Conservation (phyloP, 1,140 invertebrate genomes). For the Branchinecta lynchi region DNA sequence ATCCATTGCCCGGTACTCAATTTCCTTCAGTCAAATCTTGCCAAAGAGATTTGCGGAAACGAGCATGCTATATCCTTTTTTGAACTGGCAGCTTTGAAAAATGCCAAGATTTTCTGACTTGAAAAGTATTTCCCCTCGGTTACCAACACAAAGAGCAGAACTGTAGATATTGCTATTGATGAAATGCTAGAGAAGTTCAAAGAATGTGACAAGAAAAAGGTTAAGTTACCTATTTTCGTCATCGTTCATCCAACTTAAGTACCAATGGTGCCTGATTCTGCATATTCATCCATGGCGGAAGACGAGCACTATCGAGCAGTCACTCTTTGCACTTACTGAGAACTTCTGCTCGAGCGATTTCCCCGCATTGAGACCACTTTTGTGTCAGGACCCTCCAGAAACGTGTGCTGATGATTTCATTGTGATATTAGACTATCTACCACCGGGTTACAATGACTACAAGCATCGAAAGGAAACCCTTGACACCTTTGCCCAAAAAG, state of each 20-base stretch:
- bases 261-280: background rate
- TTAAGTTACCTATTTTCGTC: background rate
- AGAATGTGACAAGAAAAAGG: background rate
- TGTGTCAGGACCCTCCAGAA: background rate
- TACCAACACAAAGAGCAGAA: background rate
- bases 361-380: background rate
- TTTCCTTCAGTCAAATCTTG: background rate
- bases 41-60: background rate
- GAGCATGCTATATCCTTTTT: background rate
- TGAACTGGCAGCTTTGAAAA: background rate
- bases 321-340: background rate
- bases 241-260: background rate
- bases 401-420: no score
- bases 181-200: slow-evolving; percentile 6
- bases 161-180: background rate
- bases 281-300: background rate
- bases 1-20: background rate
- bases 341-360: background rate
- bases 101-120: no score
- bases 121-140: no score
- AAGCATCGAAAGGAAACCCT: no score
- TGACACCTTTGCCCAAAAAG: no score
- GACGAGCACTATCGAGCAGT: background rate
- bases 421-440: background rate
- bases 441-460: background rate